Percentiles rank a stretch among this genome's conserved stretches.
phyloP scores from a whole-genome alignment of 1,140 invertebrate species.

The Drosophila nasuta region DNA sequence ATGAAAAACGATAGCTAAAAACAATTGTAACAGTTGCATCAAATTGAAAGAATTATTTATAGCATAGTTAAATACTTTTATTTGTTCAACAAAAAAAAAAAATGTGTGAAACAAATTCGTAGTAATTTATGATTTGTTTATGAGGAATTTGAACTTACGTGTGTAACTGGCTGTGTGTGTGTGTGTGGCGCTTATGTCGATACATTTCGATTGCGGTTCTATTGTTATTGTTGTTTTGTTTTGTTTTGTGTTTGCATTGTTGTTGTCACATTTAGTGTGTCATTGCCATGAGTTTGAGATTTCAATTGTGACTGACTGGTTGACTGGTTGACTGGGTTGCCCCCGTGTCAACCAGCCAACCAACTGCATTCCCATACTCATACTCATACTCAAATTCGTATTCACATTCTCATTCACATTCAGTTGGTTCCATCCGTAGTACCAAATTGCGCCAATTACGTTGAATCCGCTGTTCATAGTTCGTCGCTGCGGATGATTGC shows the following conservation, averaged over 20 bases:
- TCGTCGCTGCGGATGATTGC: conserved; percentile 49
- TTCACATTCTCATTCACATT: neutral
- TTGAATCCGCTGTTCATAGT: conserved; percentile 43
- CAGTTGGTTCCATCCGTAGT: conserved; percentile 30
- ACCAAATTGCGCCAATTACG: conserved; percentile 64
- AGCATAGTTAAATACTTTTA: neutral
- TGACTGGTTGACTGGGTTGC: neutral
- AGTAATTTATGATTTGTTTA: conserved; percentile 14
- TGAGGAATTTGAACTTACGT: neutral
- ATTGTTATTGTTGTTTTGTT: conserved; percentile 46
- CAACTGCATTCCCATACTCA: conserved; percentile 36
- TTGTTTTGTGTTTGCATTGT: conserved; percentile 11
- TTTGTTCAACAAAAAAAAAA: neutral
- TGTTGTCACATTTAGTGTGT: conserved; percentile 70
- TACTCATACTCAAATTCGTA: conserved; percentile 9
- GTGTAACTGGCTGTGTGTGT: neutral
- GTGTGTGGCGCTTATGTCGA: conserved; percentile 39
- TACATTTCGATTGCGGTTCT: conserved; percentile 59
- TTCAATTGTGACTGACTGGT: conserved; percentile 57
- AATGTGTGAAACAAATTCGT: conserved; percentile 1
- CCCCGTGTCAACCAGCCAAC: conserved; percentile 34
- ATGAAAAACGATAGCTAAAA: neutral
- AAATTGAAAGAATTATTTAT: conserved; percentile 1
- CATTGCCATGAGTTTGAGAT: conserved; percentile 77
- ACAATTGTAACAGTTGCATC: neutral